These are phyloP conservation scores for Spinus pinus DNA, from an alignment of 2,797 vertebrate species.

Conservation along the genomic window DNA sequence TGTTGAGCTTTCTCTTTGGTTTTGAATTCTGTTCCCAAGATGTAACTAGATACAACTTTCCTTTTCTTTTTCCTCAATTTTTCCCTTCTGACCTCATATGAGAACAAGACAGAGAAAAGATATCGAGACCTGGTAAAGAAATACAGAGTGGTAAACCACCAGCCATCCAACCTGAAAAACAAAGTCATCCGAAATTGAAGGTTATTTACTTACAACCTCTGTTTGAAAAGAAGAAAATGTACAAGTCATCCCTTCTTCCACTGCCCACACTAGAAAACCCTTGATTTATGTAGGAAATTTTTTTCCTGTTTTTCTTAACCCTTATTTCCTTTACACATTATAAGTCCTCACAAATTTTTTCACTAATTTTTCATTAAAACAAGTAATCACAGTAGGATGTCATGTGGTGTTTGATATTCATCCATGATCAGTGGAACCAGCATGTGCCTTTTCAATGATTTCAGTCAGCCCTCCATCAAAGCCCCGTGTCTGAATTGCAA, in stretches of 20 bases:
- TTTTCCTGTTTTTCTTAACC: background rate
- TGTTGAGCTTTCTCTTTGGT: background rate
- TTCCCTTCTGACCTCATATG: background rate
- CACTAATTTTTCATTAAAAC: background rate
- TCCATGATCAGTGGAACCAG: background rate
- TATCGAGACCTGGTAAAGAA: background rate
- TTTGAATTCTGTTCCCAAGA: background rate
- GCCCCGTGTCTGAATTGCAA: background rate
- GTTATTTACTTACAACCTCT: background rate
- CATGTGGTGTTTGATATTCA: background rate
- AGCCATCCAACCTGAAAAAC: background rate
- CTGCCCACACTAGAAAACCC: background rate
- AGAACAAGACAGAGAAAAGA: background rate
- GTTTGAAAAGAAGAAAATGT: background rate
- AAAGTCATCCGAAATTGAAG: accelerated
- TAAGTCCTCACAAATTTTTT: background rate
- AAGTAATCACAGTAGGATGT: background rate
- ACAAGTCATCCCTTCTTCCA: background rate
- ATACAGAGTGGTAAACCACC: accelerated
- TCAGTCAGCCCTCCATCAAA: background rate
- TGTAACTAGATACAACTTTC: background rate
- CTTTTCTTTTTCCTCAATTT: background rate
- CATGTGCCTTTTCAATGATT: background rate
- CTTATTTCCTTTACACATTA: background rate
- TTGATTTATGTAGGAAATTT: background rate